phyloP scores from a whole-genome alignment of 2,888 invertebrate genomes.

The Latheticus oryzae region DNA sequence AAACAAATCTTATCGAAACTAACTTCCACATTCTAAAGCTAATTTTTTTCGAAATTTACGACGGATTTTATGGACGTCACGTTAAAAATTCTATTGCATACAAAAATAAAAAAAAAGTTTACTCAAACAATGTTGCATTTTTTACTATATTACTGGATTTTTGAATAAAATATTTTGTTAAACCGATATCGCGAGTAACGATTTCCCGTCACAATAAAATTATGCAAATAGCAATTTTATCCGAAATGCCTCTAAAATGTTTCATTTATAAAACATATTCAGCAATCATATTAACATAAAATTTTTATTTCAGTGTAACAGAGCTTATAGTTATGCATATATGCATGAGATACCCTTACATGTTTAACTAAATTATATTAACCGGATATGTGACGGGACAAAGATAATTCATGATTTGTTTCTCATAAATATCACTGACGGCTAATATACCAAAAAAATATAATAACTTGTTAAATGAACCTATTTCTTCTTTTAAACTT shows the following conservation, averaged over 20 bases:
- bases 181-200: conserved; percentile 45
- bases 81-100: conserved; percentile 39
- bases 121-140: conserved; percentile 36
- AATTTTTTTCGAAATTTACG: conserved; percentile 41
- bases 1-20: conserved; percentile 34
- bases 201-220: conserved; percentile 58
- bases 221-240: conserved; percentile 61
- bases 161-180: conserved; percentile 49
- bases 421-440: conserved; percentile 9
- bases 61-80: conserved; percentile 37
- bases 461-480: conserved; percentile 1
- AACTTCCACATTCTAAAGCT: conserved; percentile 34
- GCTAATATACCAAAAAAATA: not conserved
- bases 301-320: conserved; percentile 57
- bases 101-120: conserved; percentile 31
- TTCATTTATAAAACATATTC: conserved; percentile 61
- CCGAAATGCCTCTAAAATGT: conserved; percentile 59
- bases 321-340: conserved; percentile 54
- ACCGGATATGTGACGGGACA: conserved; percentile 25
- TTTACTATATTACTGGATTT: conserved; percentile 29
- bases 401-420: conserved; percentile 11
- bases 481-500: not conserved
- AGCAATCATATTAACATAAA: conserved; percentile 59
- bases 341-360: conserved; percentile 51
- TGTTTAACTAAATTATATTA: conserved; percentile 49